Evolutionary conservation across 1,140 invertebrate genomes (phyloP).

Genomic region (Littorina saxatilis): DNA sequence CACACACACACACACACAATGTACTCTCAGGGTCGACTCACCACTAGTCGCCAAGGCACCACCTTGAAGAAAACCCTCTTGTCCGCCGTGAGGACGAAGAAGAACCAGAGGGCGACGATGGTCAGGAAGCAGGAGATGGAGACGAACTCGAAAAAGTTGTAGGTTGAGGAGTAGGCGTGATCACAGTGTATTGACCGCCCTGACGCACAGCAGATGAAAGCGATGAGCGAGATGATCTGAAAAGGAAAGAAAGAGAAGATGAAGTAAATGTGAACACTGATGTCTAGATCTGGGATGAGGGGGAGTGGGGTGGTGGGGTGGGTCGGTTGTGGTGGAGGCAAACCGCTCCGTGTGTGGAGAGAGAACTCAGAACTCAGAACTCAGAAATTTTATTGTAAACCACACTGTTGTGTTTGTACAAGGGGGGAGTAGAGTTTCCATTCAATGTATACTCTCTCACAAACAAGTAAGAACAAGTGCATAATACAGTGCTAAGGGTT

Average conservation of each 20-base stretch:
- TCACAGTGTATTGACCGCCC: slow-evolving; percentile 39
- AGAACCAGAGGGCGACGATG: slow-evolving; percentile 40
- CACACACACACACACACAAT: slow-evolving; percentile 9
- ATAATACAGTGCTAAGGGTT: no score
- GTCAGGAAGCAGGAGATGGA: slow-evolving; percentile 45
- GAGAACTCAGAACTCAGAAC: no score
- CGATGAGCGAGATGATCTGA: slow-evolving; percentile 44
- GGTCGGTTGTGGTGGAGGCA: no score
- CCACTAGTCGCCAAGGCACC: slow-evolving; percentile 42
- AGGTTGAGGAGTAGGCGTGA: slow-evolving; percentile 36
- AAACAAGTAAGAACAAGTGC: no score
- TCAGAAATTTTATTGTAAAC: no score
- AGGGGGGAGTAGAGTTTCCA: no score
- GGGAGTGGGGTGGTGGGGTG: no score
- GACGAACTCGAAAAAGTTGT: slow-evolving; percentile 51
- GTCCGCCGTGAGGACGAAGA: slow-evolving; percentile 38
- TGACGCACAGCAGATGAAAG: slow-evolving; percentile 44
- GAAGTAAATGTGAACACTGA: not conserved
- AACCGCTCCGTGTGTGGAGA: not conserved
- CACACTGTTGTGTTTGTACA: no score
- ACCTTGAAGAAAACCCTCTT: slow-evolving; percentile 44
- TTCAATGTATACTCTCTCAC: no score
- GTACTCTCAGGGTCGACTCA: slow-evolving; percentile 24
- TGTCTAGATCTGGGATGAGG: not conserved
- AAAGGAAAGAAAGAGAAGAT: slow-evolving; percentile 10